These are phyloP conservation scores for Parasteatoda tepidariorum DNA, from an alignment of 1,140 invertebrate genomes.

Conservation along the genomic window DNA sequence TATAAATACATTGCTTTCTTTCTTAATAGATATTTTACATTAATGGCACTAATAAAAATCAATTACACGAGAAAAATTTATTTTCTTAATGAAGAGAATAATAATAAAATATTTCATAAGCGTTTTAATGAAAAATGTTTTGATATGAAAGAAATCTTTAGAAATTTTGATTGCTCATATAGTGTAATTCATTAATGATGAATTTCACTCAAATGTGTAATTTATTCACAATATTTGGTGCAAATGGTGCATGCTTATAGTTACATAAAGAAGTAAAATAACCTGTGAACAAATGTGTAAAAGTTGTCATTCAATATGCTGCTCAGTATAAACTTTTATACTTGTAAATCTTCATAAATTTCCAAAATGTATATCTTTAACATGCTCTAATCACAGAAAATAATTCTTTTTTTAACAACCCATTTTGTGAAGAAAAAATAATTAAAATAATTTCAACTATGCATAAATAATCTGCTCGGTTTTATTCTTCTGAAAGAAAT, in stretches of 20 bases:
- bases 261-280: background rate
- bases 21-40: no score
- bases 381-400: background rate
- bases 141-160: conserved; percentile 41
- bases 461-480: no score
- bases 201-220: no score
- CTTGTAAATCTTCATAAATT: background rate
- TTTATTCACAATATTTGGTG: no score
- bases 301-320: conserved; percentile 5
- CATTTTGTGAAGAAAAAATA: no score
- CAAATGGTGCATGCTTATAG: conserved; percentile 37
- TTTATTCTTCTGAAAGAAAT: no score
- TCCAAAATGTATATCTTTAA: background rate
- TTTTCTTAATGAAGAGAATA: conserved; percentile 33
- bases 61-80: conserved; percentile 48
- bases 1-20: no score
- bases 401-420: no score
- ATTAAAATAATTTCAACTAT: no score
- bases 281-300: conserved; percentile 26
- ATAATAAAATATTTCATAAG: conserved; percentile 38
- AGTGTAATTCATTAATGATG: background rate
- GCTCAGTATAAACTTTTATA: conserved; percentile 46
- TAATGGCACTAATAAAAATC: conserved; percentile 33
- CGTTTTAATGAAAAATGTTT: conserved; percentile 32
- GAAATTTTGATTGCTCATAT: conserved; percentile 46